Evolutionary conservation across 2,888 invertebrate genomes (phyloP), one percentile per base, ranked within the genome.

Genomic region (Heliconius hortense): DNA sequence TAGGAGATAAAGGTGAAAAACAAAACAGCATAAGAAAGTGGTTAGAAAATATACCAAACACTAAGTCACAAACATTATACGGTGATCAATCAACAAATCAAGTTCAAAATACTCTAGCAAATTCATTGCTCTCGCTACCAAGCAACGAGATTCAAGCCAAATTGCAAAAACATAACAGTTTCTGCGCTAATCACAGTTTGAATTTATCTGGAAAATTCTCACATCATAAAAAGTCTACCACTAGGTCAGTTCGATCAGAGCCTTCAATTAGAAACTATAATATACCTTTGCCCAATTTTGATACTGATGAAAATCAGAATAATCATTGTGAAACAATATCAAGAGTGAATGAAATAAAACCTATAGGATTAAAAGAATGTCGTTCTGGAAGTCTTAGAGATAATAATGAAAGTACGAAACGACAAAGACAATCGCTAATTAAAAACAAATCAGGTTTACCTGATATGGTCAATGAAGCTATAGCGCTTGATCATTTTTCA

Each of bases 11-110:
- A 85, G 96, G 96, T 60, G 96, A 96, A 82, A 97, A 97, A 85
- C 96, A 96, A 83, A 95, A 94, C 81, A 97, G 96, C 84, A 97
- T 97, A 69, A 94, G 96, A 78, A 95, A 96, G 87, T 97, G 97
- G 97, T 87, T 97, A 62, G 96, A 97, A 88, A 95, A 96, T 81
- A 96, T 97, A 70, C 96, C 96, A 60, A 86, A 86, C 75, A 84
- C 83, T 28, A 93, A 93, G 82, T 89, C 89, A 79, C 82, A 83
- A 77, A 76, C 82, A 15, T 80, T 86, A 5, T 87, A 88, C 77
- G 89, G 84, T 70, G 91, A 92, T 18, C 84, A 85, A 69, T 74
- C 84, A 72, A 82, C 85, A 67, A 87, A 84, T 74, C 64, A 83
- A 72, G 88, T 81, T 79, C 86, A 86, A 78, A 87, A 85, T 69